Base-by-base conservation (phyloP, 2,888 invertebrate genomes). In the Eulithis testata region DNA sequence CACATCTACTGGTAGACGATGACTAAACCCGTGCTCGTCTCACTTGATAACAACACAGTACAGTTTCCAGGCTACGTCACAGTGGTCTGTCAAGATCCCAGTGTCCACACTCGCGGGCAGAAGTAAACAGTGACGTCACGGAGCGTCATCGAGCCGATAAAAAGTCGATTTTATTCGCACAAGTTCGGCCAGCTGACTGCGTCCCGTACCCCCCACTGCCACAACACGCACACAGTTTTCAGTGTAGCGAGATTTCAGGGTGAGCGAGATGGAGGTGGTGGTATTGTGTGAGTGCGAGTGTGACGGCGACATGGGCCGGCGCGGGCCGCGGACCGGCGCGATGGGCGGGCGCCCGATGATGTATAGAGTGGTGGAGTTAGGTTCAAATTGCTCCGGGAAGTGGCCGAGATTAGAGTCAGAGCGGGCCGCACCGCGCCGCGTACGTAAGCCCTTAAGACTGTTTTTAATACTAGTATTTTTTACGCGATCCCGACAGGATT, bases 331-430 rank as follows among this genome's bases (percentile, higher is more conserved):
- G 74, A 74, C 73, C 83, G 84, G 85, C 89, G 87, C 90, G 87
- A 91, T 93, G 93, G 94, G 92, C 90, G 91, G 91, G 90, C 84
- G 83, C 83, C 85, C 85, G 94, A 94, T 95, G 95, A 95, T 95
- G 95, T 95, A 95, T 95, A 95, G 95, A 95, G 95, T 94, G 94
- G 94, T 94, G 94, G 95, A 95, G 95, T 95, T 95, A 95, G 94
- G 94, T 92, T 95, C 95, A 95, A 95, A 95, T 95, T 95, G 95
- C 94, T 95, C 90, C 95, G 95, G 95, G 95, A 95, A 95, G 95
- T 95, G 95, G 95, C 94, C 95, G 94, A 95, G 95, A 95, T 95
- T 95, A 95, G 94, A 94, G 94, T 88, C 87, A 87, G 85, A 94
- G 94, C 94, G 94, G 94, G 94, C 94, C 94, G 94, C 94, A 92